A percentile compares a stretch with the other conserved stretches of the same genome.
phyloP scores from a whole-genome alignment of 2,888 invertebrate genomes.

The Phyto melanocephala region DNA sequence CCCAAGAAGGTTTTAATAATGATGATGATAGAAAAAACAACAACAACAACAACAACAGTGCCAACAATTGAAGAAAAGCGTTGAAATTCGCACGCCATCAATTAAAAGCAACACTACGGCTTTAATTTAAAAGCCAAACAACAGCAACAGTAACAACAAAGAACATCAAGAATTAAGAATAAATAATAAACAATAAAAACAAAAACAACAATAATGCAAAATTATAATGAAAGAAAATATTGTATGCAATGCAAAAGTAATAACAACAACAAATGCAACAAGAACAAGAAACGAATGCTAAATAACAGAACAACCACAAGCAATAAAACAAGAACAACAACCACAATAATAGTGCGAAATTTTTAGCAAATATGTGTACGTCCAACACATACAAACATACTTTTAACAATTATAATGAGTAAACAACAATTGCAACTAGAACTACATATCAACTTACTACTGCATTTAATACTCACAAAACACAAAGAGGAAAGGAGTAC shows the following conservation, averaged over 20 bases:
- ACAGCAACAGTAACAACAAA: conserved; percentile 32
- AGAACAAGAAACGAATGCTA: neutral
- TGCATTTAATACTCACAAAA: neutral
- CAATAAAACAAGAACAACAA: conserved; percentile 1
- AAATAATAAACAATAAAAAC: conserved; percentile 48
- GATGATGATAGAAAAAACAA: neutral
- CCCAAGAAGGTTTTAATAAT: too few species aligned
- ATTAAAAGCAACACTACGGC: conserved; percentile 56
- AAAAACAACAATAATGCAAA: conserved; percentile 24
- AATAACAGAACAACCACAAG: conserved; percentile 14
- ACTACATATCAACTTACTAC: neutral
- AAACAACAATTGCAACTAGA: neutral
- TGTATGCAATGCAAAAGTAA: neutral
- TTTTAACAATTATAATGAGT: conserved; percentile 8
- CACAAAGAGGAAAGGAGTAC: too few species aligned
- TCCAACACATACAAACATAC: neutral
- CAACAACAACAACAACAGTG: neutral
- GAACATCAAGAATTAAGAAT: conserved; percentile 40
- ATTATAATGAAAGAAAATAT: conserved; percentile 28
- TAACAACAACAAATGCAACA: neutral
- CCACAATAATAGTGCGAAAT: conserved; percentile 43
- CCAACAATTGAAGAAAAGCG: conserved; percentile 49
- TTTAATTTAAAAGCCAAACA: conserved; percentile 61
- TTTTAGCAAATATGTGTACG: conserved; percentile 3
- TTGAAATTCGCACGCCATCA: conserved; percentile 64